These are phyloP conservation scores for Papilio demoleus DNA, from an alignment of 2,888 invertebrate genomes.

Conservation along the genomic window DNA sequence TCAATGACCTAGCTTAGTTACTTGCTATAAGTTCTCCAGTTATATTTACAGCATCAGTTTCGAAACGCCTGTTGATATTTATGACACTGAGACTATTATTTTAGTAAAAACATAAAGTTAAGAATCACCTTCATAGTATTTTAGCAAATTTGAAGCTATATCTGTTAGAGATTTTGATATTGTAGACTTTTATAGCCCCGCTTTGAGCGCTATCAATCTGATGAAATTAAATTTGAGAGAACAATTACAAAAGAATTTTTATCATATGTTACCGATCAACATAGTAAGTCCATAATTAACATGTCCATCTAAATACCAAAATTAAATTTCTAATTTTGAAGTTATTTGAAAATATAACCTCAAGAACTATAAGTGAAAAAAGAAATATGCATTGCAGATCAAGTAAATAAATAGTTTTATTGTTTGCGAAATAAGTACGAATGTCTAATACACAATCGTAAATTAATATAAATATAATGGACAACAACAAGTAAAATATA, in stretches of 20 bases:
- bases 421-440: no score
- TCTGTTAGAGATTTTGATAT: background rate
- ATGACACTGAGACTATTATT: background rate
- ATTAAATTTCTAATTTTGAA: no score
- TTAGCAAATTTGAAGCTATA: background rate
- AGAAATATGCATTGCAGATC: no score
- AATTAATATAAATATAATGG: no score
- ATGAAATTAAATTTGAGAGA: background rate
- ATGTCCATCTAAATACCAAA: background rate
- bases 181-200: background rate
- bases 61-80: constrained; percentile 11
- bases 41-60: constrained; percentile 3
- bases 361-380: no score
- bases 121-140: background rate
- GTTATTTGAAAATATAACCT: no score
- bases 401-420: no score
- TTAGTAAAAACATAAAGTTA: background rate
- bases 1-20: constrained; percentile 28
- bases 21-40: constrained; percentile 16
- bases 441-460: no score
- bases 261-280: no score
- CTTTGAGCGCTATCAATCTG: background rate
- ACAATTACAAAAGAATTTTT: background rate
- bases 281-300: background rate
- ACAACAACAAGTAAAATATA: background rate